A percentile compares a stretch with the other conserved stretches of the same genome.
phyloP scores from a whole-genome alignment of 2,113 vertebrate species.

The Microtus richardsoni region DNA sequence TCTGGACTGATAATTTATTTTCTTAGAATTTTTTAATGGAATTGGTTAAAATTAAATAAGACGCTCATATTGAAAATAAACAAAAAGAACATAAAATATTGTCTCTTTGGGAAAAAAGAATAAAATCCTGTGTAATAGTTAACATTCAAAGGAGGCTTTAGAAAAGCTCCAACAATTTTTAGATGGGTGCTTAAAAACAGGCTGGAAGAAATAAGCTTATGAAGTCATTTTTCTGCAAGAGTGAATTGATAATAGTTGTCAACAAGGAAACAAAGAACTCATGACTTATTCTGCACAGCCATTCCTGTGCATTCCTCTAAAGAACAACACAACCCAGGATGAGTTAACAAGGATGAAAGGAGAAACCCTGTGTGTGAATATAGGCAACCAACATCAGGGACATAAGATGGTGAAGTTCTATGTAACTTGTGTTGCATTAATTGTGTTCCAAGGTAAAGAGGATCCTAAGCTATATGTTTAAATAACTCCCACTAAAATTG shows the following conservation, averaged over 20 bases:
- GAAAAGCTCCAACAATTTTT: neutral
- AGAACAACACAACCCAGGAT: slow-evolving; percentile 31
- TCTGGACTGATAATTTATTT: neutral
- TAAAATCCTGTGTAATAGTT: neutral
- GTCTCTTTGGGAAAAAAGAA: slow-evolving; percentile 19
- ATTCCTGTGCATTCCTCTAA: slow-evolving; percentile 24
- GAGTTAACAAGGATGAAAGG: neutral
- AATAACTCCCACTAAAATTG: slow-evolving; percentile 31
- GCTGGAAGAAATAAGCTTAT: neutral
- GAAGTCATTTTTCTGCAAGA: slow-evolving; percentile 54
- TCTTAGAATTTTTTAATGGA: neutral
- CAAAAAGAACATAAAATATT: neutral
- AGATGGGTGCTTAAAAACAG: neutral
- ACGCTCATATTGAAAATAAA: neutral
- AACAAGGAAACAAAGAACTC: slow-evolving; percentile 32
- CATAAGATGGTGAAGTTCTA: neutral
- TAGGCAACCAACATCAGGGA: slow-evolving; percentile 9
- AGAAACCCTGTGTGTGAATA: neutral
- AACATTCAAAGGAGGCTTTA: slow-evolving; percentile 2
- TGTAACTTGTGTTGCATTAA: neutral
- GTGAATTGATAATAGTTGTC: slow-evolving; percentile 23
- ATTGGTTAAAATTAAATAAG: neutral
- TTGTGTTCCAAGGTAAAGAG: slow-evolving; percentile 51
- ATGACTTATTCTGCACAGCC: neutral
- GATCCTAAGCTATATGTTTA: slow-evolving; percentile 61